Percentiles rank a stretch among this genome's conserved stretches.
Conservation (phyloP, 2,888 invertebrate species). For the Epicampocera succincta region DNA sequence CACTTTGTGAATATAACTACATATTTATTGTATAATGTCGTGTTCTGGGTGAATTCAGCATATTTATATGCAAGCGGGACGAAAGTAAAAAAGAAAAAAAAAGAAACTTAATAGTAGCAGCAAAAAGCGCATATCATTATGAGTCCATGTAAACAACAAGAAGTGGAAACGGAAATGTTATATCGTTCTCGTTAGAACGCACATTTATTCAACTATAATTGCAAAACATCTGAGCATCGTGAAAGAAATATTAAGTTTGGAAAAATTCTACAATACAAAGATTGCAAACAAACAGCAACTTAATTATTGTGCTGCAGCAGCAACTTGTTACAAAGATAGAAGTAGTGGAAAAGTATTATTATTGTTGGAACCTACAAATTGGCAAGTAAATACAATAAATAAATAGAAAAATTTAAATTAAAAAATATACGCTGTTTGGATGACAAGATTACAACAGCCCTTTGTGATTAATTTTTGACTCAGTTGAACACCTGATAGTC, state of each 20-base stretch:
- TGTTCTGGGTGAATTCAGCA: constrained; percentile 52
- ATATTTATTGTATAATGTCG: constrained; percentile 21
- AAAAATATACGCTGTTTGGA: too few relatives aligned
- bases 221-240: constrained; percentile 52
- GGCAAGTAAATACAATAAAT: too few relatives aligned
- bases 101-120: not conserved
- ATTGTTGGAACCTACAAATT: constrained; percentile 7
- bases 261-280: constrained; percentile 3
- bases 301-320: not conserved
- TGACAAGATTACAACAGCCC: too few relatives aligned
- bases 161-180: constrained; percentile 17
- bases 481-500: too few relatives aligned
- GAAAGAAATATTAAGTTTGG: constrained; percentile 40
- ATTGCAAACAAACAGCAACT: constrained; percentile 1
- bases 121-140: not conserved
- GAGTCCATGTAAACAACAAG: not conserved
- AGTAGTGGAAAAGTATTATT: not conserved
- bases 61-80: constrained; percentile 51
- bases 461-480: too few relatives aligned
- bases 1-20: not conserved
- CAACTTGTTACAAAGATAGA: not conserved
- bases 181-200: constrained; percentile 34
- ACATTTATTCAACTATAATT: constrained; percentile 59
- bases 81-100: not conserved
- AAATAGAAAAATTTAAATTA: too few relatives aligned